A percentile compares a stretch with the other conserved stretches of the same genome.
phyloP scores from a whole-genome alignment of 2,797 vertebrate genomes.

The Galaxias olidus region DNA sequence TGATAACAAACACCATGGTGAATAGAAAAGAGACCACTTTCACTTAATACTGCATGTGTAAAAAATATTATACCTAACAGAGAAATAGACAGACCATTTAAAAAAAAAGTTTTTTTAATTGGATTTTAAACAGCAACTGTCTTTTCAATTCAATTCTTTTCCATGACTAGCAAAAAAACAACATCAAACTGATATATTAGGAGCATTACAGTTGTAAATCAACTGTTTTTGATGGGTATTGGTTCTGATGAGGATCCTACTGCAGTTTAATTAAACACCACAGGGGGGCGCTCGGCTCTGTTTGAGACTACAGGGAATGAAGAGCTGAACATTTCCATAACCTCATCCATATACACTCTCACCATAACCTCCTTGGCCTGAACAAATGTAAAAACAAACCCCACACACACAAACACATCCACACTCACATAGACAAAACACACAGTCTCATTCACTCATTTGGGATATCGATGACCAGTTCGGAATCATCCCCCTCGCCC shows the following conservation, averaged over 20 bases:
- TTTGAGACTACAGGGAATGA: slow-evolving; percentile 12
- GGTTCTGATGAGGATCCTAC: slow-evolving; percentile 24
- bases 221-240: slow-evolving; percentile 10
- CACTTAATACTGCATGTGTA: slow-evolving; percentile 18
- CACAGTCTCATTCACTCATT: slow-evolving; percentile 70
- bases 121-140: background rate
- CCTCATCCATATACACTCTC: slow-evolving; percentile 2
- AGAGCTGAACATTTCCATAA: slow-evolving; percentile 10
- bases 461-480: slow-evolving; percentile 92
- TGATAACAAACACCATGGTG: slow-evolving; percentile 5
- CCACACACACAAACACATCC: background rate
- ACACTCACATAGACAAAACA: background rate
- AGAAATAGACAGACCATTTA: slow-evolving; percentile 13
- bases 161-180: slow-evolving; percentile 5
- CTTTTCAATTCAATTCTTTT: slow-evolving; percentile 7
- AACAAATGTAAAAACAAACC: background rate
- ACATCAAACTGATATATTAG: background rate
- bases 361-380: background rate
- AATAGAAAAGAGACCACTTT: slow-evolving; percentile 15
- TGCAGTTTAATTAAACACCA: slow-evolving; percentile 48
- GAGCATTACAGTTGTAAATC: background rate
- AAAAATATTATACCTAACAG: slow-evolving; percentile 16
- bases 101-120: background rate
- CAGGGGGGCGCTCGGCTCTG: slow-evolving; percentile 39
- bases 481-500: slow-evolving; percentile 87